Conservation (phyloP, 2,888 invertebrate genomes). For the Calameuta filiformis region DNA sequence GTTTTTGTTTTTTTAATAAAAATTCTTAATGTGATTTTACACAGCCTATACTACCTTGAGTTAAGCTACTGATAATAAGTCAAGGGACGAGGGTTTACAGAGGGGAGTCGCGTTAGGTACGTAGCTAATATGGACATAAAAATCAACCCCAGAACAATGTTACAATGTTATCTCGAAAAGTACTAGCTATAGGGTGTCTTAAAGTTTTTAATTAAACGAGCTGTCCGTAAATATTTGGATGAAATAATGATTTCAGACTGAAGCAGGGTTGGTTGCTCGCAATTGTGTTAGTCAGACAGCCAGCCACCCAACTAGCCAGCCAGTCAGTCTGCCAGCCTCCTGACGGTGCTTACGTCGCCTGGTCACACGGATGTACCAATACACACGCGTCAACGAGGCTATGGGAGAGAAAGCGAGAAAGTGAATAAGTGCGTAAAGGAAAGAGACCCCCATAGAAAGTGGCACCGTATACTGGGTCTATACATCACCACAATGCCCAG, state of each 20-base stretch:
- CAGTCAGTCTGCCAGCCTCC: neutral
- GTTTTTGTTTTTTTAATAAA: neutral
- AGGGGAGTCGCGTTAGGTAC: neutral
- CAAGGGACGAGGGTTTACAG: neutral
- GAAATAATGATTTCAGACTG: neutral
- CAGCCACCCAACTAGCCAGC: neutral
- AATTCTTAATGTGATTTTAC: neutral
- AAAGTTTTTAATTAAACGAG: neutral
- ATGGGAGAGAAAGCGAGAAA: slow-evolving; percentile 1
- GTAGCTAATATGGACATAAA: neutral
- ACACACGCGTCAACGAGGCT: neutral
- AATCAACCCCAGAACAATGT: neutral
- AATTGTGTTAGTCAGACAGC: neutral
- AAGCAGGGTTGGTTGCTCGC: neutral
- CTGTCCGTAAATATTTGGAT: neutral
- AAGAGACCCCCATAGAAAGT: neutral
- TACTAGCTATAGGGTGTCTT: neutral
- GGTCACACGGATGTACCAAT: neutral
- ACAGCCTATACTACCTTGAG: neutral
- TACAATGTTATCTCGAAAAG: neutral
- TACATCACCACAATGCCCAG: neutral
- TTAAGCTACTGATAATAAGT: neutral
- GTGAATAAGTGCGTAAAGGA: neutral
- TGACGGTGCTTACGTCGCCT: neutral
- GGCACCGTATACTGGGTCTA: neutral